Conservation (phyloP, 92 coral and sea anemone genomes). For the Bergia puertoricense region DNA sequence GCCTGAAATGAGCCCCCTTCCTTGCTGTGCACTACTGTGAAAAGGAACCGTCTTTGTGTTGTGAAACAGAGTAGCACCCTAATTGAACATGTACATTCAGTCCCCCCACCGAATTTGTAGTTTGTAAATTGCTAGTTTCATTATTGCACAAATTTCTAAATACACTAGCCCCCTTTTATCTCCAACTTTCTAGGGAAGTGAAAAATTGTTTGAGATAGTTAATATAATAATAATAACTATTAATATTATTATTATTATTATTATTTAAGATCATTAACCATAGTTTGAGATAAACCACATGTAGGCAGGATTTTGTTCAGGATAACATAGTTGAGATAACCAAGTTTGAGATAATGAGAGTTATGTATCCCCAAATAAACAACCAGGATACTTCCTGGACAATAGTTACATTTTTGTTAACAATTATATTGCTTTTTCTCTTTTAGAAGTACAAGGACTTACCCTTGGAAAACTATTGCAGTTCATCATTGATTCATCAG, state of each 20-base stretch:
- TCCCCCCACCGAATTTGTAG: not conserved
- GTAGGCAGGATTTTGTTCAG: constrained; percentile 5
- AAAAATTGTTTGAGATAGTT: constrained; percentile 9
- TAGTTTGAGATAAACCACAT: too few relatives aligned
- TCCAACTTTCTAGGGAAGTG: not conserved
- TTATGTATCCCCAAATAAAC: too few relatives aligned
- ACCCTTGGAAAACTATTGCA: constrained; percentile 41
- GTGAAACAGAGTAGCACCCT: not conserved
- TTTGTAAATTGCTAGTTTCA: not conserved
- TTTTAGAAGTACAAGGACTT: constrained; percentile 34
- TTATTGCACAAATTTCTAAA: constrained; percentile 8
- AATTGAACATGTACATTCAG: not conserved
- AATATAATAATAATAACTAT: not conserved
- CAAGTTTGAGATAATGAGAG: too few relatives aligned
- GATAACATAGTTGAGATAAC: not conserved
- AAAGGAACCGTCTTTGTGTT: constrained; percentile 13
- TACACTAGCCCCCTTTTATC: not conserved
- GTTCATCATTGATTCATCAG: constrained; percentile 41
- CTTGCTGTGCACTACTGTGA: not conserved
- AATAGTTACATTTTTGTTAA: not conserved
- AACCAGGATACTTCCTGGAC: not conserved
- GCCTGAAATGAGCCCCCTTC: not conserved
- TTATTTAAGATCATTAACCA: too few relatives aligned
- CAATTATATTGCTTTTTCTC: constrained; percentile 7
- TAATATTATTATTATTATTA: too few relatives aligned